Evolutionary conservation across 2,888 invertebrate species (phyloP).

Genomic region (Athalia circularis): DNA sequence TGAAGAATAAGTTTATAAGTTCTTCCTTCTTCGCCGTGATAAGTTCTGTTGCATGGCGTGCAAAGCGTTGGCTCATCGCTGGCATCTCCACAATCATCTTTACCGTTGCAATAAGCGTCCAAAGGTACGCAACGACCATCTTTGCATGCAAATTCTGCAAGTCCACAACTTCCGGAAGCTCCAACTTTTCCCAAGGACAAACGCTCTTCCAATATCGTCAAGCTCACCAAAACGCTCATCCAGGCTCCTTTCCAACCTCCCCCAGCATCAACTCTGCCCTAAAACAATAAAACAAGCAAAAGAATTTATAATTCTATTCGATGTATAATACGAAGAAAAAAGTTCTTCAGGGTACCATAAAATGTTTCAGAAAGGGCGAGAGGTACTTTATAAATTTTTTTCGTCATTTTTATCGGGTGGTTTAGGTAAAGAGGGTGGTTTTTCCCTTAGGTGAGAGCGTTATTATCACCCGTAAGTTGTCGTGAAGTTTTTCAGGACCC

Average conservation of each 20-base stretch:
- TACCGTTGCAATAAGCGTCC: slow-evolving; percentile 91
- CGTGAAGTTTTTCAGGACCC: neutral
- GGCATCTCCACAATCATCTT: slow-evolving; percentile 88
- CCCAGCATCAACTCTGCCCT: slow-evolving; percentile 68
- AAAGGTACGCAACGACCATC: slow-evolving; percentile 86
- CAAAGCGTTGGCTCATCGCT: slow-evolving; percentile 90
- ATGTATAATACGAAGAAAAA: neutral
- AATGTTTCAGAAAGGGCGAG: too few relatives aligned
- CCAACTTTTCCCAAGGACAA: neutral
- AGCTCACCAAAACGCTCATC: neutral
- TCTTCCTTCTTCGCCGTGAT: slow-evolving; percentile 89
- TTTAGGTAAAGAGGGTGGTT: neutral
- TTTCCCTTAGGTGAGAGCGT: slow-evolving; percentile 4
- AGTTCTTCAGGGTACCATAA: neutral
- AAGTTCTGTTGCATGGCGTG: slow-evolving; percentile 91
- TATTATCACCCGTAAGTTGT: slow-evolving; percentile 6
- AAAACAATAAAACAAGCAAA: slow-evolving; percentile 17
- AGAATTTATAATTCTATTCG: neutral
- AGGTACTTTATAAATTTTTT: neutral
- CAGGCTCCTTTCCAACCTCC: slow-evolving; percentile 54
- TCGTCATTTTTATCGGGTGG: slow-evolving; percentile 16
- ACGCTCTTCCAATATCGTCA: neutral
- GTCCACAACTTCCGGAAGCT: slow-evolving; percentile 78
- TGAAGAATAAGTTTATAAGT: slow-evolving; percentile 83
- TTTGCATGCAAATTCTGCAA: slow-evolving; percentile 86